Evolutionary conservation across 2,113 vertebrate genomes (phyloP).

Genomic region (Ia io): DNA sequence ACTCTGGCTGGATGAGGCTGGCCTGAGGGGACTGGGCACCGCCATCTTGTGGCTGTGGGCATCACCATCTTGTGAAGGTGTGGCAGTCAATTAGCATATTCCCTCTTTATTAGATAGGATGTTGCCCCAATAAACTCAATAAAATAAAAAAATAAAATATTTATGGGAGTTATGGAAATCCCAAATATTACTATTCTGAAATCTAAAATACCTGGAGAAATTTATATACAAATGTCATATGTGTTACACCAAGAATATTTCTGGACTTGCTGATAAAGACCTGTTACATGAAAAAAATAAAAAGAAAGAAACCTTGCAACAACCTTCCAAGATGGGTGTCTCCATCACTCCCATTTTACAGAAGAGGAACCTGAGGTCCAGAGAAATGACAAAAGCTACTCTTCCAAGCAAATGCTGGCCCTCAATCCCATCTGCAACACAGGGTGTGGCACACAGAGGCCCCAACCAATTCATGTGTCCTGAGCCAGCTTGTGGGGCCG

Average conservation of each 20-base stretch:
- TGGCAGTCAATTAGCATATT: no score
- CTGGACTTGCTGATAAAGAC: not conserved
- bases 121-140: not conserved
- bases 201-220: not conserved
- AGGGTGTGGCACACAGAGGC: not conserved
- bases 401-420: not conserved
- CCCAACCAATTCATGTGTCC: rapidly evolving
- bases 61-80: no score
- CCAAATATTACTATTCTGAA: not conserved
- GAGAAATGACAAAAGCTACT: not conserved
- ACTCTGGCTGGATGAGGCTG: no score
- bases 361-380: not conserved
- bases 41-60: no score
- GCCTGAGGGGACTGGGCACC: no score
- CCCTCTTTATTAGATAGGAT: not conserved
- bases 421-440: not conserved
- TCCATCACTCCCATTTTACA: not conserved
- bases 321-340: not conserved
- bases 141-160: conserved; percentile 13
- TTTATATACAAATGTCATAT: not conserved
- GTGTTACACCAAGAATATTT: not conserved
- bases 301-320: not conserved
- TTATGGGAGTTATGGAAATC: not conserved
- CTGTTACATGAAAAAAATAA: not conserved
- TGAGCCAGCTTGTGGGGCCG: rapidly evolving